Percentiles rank a stretch among this genome's conserved stretches.
Evolutionary conservation across 1,140 invertebrate species (phyloP).

Genomic region (Brachionus paranguensis): DNA sequence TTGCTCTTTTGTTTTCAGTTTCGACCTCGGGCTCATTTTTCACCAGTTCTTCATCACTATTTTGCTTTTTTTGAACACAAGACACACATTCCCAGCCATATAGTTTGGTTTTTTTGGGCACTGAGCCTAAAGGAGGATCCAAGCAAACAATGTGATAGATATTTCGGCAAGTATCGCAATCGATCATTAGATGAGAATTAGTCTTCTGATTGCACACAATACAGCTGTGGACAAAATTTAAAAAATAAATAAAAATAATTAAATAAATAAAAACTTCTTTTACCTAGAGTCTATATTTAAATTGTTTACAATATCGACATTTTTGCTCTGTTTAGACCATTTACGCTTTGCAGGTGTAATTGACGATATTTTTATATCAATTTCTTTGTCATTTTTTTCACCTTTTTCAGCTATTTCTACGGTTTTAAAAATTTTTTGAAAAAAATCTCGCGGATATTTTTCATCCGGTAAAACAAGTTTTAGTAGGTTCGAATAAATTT

Average conservation of each 20-base stretch:
- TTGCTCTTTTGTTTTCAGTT: background rate
- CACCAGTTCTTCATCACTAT: background rate
- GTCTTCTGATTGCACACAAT: slow-evolving; percentile 71
- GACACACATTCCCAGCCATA: slow-evolving; percentile 37
- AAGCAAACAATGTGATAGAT: slow-evolving; percentile 89
- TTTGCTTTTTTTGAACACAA: slow-evolving; percentile 6
- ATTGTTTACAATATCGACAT: background rate
- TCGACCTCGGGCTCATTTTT: background rate
- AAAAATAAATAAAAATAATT: background rate
- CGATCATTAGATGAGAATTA: slow-evolving; percentile 63
- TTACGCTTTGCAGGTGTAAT: background rate
- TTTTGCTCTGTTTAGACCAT: background rate
- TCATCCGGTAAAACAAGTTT: background rate
- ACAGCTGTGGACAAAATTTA: background rate
- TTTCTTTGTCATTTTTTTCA: background rate
- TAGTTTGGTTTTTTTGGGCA: slow-evolving; percentile 65
- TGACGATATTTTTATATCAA: background rate
- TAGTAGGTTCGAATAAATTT: background rate
- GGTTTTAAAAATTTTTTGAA: background rate
- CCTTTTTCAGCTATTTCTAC: background rate
- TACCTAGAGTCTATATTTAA: background rate
- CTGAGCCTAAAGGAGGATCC: slow-evolving; percentile 77
- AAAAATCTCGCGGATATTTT: background rate
- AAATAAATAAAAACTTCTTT: too few relatives aligned
- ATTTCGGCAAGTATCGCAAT: slow-evolving; percentile 85